Evolutionary conservation across 23 tunicate species (phyloP).

Genomic region (Ciona savignyi): DNA sequence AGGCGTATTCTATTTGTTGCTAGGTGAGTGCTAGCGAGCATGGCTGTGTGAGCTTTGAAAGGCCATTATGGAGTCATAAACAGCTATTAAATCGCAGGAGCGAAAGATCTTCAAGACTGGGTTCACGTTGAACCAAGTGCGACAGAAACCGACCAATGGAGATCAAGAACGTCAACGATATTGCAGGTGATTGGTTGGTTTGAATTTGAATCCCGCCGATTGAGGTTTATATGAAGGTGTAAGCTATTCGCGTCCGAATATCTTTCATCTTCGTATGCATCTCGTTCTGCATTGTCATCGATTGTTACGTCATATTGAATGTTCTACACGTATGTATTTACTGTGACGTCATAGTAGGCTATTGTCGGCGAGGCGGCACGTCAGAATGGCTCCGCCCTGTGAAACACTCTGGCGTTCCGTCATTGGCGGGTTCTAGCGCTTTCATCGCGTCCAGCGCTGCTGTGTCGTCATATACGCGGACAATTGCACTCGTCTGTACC

Average conservation of each 20-base stretch:
- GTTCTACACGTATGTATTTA: background rate
- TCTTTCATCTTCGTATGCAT: conserved; percentile 64
- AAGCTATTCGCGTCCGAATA: conserved; percentile 75
- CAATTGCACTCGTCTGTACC: conserved; percentile 99
- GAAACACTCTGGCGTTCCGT: conserved; percentile 85
- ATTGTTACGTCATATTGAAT: background rate
- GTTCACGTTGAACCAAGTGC: no score
- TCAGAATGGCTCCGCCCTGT: conserved; percentile 23
- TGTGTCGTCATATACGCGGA: conserved; percentile 23
- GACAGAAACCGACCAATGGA: no score
- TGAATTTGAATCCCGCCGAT: no score
- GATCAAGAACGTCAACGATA: no score
- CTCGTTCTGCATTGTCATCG: conserved; percentile 15
- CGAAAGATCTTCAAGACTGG: no score
- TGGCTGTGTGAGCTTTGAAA: no score
- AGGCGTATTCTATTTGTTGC: no score
- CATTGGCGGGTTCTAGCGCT: conserved; percentile 21
- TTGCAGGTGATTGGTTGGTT: no score
- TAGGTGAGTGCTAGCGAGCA: no score
- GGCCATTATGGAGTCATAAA: no score
- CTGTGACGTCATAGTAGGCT: conserved; percentile 1
- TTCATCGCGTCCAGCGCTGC: conserved; percentile 1
- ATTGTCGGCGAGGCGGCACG: conserved; percentile 19
- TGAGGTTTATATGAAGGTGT: conserved; percentile 86
- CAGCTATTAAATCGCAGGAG: no score